A percentile compares a stretch with the other conserved stretches of the same genome.
Conservation (phyloP, 2,797 vertebrate genomes). For the Diplodus sargus region DNA sequence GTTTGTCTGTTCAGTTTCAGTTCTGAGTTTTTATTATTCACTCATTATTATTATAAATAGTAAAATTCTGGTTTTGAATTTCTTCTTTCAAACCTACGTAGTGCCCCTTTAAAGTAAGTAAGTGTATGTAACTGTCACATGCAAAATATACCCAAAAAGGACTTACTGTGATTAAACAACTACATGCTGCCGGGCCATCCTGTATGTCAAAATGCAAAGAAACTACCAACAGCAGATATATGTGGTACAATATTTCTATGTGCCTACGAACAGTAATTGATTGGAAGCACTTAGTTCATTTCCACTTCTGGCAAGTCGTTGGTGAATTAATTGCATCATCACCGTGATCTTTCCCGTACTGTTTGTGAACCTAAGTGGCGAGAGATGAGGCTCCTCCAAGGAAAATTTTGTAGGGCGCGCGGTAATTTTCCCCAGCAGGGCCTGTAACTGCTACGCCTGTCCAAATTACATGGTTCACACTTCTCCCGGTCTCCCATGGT, state of each 20-base stretch:
- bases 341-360: constrained; percentile 4
- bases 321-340: constrained; percentile 14
- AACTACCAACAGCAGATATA: not conserved
- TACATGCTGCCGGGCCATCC: too few relatives aligned
- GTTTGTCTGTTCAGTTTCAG: too few relatives aligned
- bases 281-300: constrained; percentile 7
- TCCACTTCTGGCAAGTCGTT: not conserved
- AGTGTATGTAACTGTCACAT: too few relatives aligned
- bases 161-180: too few relatives aligned
- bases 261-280: not conserved
- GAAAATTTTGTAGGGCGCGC: constrained; percentile 14
- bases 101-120: too few relatives aligned
- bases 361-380: constrained; percentile 1
- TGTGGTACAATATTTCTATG: not conserved
- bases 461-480: constrained; percentile 59
- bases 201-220: not conserved
- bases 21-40: too few relatives aligned
- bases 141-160: too few relatives aligned
- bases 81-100: too few relatives aligned
- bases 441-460: constrained; percentile 28
- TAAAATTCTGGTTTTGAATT: too few relatives aligned
- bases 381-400: constrained; percentile 2
- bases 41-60: too few relatives aligned
- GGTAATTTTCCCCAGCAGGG: constrained; percentile 44
- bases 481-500: constrained; percentile 38